Percentiles rank a stretch among this genome's conserved stretches.
phyloP scores from a whole-genome alignment of 1,140 invertebrate species.

The Stratiolaelaps scimitus region DNA sequence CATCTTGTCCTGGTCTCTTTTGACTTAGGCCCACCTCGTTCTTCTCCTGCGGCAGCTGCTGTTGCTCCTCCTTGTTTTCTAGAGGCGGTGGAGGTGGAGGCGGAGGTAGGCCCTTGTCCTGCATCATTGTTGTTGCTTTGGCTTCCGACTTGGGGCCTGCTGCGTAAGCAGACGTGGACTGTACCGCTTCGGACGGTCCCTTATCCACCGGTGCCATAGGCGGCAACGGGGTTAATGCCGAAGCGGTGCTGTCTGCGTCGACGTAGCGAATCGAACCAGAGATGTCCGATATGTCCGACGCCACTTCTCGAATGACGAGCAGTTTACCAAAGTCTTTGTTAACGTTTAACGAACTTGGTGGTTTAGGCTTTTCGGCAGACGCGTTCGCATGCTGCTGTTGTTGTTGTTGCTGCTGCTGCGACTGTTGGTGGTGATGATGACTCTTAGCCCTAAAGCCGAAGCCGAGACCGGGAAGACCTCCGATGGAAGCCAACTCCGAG shows the following conservation, averaged over 20 bases:
- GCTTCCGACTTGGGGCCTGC: neutral
- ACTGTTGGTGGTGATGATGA: neutral
- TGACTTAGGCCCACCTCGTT: no score
- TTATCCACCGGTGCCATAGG: neutral
- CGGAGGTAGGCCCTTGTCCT: no score
- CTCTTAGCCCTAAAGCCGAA: conserved; percentile 15
- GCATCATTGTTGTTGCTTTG: no score
- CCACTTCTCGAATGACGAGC: conserved; percentile 7
- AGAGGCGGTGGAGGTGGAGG: no score
- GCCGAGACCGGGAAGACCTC: conserved; percentile 12
- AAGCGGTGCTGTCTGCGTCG: conserved; percentile 9
- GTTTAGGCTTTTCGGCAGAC: conserved; percentile 2
- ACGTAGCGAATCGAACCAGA: neutral
- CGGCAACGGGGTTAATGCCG: neutral
- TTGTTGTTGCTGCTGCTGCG: neutral
- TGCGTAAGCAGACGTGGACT: conserved; percentile 6
- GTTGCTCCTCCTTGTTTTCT: no score
- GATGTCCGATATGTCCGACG: neutral
- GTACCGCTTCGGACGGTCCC: neutral
- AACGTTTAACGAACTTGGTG: neutral
- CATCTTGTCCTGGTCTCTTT: no score
- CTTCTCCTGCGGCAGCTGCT: no score
- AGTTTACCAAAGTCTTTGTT: neutral
- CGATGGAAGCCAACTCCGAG: conserved; percentile 3
- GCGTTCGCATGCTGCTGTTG: neutral